Base-by-base conservation (phyloP, 35 echinoderm and acorn worm species). In the Ophiothrix spiculata region DNA sequence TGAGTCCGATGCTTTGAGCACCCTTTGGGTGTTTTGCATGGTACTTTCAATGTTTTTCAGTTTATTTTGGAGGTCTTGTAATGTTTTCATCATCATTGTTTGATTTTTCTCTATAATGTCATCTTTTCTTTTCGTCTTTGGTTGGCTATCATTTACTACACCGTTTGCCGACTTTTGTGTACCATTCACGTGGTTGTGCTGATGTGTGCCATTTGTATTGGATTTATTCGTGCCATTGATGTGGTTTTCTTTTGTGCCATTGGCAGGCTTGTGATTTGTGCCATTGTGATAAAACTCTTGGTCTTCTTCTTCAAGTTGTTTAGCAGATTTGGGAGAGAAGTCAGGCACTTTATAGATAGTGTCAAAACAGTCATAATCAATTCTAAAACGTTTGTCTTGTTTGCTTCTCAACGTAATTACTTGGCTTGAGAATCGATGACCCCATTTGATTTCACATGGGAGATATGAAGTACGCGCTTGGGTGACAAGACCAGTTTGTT, bases 401-500 rank as follows among this genome's bases (percentile, higher is more conserved):
- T 94, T 87, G 2, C 89, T 77, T 33, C 46, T 32, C 21, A 90
- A 75, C 38, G 77, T 86, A 17, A 99, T 91, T 3, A 94, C 77
- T 21, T 91, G 82, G 75, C 92, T 94, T 40, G 75, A 86, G 69
- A 99, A 99, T 19, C 96, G 85, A 37, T 94, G 89, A 37, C 96
- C 96, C 96, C 96, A 99, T 25, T 83, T 80, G 29, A 99, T 94
- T 86, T 99, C 96, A 46, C 81, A 88, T 1, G 96, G 96, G 33
- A 99, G 60, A 83, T 99, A 99, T 8, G 96, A 99, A 15, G 92
- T 94, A 0, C 92, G 75, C 0, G 92, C 92, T 40, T 99, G 96
- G 32, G 80, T 91, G 35, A 91, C 79, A 15, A 99, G 76, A 16
- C 96, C 96, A 32, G 96, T 99, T 40, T 93, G 92, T 82, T 93